Evolutionary conservation across 2,888 invertebrate species (phyloP).

Genomic region (Mimumesa dahlbomi): DNA sequence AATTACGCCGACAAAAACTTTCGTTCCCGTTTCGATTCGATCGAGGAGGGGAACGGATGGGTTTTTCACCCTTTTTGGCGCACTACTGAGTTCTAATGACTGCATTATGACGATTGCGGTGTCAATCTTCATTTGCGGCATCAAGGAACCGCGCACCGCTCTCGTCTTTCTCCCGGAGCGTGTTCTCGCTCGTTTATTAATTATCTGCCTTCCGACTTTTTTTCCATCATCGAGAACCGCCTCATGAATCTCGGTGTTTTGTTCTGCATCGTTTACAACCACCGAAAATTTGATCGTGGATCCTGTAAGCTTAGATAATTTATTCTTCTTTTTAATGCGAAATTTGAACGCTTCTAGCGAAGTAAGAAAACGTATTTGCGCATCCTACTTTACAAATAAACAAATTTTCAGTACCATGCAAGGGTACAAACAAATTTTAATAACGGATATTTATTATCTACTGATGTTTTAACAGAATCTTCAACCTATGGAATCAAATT

Average conservation of each 20-base stretch:
- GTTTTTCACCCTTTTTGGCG: constrained; percentile 40
- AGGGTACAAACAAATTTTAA: too few relatives aligned
- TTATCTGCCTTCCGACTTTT: constrained; percentile 38
- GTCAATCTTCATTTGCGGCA: constrained; percentile 74
- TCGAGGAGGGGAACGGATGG: constrained; percentile 21
- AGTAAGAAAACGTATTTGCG: too few relatives aligned
- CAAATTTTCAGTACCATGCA: too few relatives aligned
- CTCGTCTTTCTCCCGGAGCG: constrained; percentile 15
- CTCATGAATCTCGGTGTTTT: neutral
- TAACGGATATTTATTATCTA: too few relatives aligned
- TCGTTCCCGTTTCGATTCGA: constrained; percentile 66
- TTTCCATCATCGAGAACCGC: neutral
- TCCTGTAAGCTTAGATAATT: too few relatives aligned
- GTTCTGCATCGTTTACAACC: too few relatives aligned
- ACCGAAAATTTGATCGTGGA: too few relatives aligned
- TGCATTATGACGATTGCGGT: constrained; percentile 74
- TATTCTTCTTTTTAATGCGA: too few relatives aligned
- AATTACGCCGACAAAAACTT: constrained; percentile 67
- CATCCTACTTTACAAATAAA: too few relatives aligned
- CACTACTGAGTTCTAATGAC: constrained; percentile 67
- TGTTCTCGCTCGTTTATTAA: constrained; percentile 41
- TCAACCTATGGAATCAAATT: too few relatives aligned
- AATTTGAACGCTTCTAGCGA: too few relatives aligned
- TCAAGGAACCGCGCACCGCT: constrained; percentile 54
- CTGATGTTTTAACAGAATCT: too few relatives aligned